Conservation (phyloP, 2,797 vertebrate species). For the Hephaestus fuliginosus region DNA sequence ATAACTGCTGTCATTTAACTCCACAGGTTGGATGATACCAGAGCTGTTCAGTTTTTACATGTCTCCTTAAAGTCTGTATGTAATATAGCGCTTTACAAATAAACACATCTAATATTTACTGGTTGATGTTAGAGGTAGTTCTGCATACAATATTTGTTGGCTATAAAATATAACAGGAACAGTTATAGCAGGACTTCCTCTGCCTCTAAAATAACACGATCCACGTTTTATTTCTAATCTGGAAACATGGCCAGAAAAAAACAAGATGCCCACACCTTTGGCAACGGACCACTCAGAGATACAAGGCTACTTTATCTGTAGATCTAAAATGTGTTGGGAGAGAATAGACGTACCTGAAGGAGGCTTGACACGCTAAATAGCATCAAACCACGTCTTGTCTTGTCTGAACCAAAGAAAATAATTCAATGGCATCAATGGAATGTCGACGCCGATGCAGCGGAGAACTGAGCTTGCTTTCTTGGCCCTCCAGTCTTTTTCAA, state of each 20-base stretch:
- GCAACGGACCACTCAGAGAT: slow-evolving; percentile 6
- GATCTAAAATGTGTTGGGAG: not conserved
- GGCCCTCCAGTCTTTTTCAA: slow-evolving; percentile 66
- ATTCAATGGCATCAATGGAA: slow-evolving; percentile 60
- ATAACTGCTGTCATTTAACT: not conserved
- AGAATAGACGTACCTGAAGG: not conserved
- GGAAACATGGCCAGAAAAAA: slow-evolving; percentile 17
- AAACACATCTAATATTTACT: not conserved
- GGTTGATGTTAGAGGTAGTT: not conserved
- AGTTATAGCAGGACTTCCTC: not conserved
- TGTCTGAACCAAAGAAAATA: slow-evolving; percentile 40
- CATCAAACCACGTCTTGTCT: slow-evolving; percentile 37
- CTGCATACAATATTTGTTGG: not conserved
- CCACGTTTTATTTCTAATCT: slow-evolving; percentile 29
- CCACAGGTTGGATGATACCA: accelerated
- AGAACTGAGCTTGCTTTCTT: slow-evolving; percentile 47
- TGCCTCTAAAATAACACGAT: not conserved
- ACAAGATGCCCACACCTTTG: slow-evolving; percentile 31
- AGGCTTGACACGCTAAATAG: slow-evolving; percentile 6
- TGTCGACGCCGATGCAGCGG: slow-evolving; percentile 37
- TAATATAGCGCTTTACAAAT: not conserved
- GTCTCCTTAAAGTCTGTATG: not conserved
- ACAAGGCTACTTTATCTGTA: slow-evolving; percentile 4
- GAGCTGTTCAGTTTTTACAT: not conserved
- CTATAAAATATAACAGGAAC: not conserved